Base-by-base conservation (phyloP, 2,888 invertebrate species). In the Desoria tigrina region DNA sequence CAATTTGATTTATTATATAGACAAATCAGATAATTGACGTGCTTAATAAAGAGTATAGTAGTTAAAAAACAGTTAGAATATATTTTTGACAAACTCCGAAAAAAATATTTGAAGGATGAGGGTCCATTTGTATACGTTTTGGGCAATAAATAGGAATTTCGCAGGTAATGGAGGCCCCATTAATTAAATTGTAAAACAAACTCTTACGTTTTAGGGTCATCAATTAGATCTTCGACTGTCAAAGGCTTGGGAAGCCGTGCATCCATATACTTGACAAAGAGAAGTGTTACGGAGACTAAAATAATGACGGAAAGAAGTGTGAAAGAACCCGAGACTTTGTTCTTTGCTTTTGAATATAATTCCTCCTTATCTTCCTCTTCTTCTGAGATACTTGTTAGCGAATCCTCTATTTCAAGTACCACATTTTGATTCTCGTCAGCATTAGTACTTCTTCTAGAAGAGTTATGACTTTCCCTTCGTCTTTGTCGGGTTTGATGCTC, bases 261-360 rank as follows among this genome's bases (percentile, higher is more conserved):
- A 63, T 75, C 75, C 60, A 71, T 66, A 51, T 71, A 72, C 53
- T 63, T 71, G 6, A 71, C 66, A 50, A 59, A 68, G 6, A 71
- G 56, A 16, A 68, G 42, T 4, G 59, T 65, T 39, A 71, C 28
- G 1, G 53, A 51, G 2, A 68, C 14, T 21, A 71, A 39, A 21
- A 66, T 37, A 21, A 63, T 24, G 4, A 66, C 58, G 2, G 66
- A 61, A 4, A 71, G 21, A 2, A 63, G 26, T 4, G 63, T 56
- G 49, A 68, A 71, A 7, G 63, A 14, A 1, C 61, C 61, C 0
- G 66, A 62, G 18, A 58, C 42, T 45, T 55, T 45, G 24, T 61
- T 42, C 42, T 57, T 57, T 42, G 28, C 23, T 18, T 23, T 37
- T 6, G 24, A 21, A n/a, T 57, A 57, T 2, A 39, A 14, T 14